Evolutionary conservation across 2,888 invertebrate species (phyloP).

Genomic region (Plusia festucae): DNA sequence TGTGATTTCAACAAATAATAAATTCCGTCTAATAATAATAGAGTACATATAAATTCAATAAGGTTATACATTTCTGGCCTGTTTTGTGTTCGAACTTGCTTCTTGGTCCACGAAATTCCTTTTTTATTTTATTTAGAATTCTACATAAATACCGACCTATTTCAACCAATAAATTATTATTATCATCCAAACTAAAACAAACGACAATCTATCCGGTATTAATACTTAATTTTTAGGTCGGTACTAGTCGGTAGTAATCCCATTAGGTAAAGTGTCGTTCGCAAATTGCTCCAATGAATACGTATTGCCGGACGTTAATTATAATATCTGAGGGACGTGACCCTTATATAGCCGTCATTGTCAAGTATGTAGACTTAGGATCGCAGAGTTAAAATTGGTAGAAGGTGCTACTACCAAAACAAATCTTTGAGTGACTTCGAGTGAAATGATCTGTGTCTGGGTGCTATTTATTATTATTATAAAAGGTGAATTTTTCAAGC

Average conservation of each 20-base stretch:
- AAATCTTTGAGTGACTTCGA: too few relatives aligned
- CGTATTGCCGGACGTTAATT: constrained; percentile 73
- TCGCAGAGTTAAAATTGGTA: constrained; percentile 16
- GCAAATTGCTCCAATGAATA: constrained; percentile 75
- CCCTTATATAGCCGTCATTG: constrained; percentile 68
- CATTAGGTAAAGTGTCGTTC: constrained; percentile 67
- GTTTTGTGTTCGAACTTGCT: too few relatives aligned
- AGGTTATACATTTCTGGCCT: too few relatives aligned
- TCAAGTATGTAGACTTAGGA: constrained; percentile 39
- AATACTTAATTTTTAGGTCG: constrained; percentile 10
- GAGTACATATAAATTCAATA: too few relatives aligned
- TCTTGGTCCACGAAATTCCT: too few relatives aligned
- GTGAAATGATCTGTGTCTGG: too few relatives aligned
- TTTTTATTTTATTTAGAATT: not conserved
- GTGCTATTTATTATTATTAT: too few relatives aligned
- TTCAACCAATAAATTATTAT: not conserved
- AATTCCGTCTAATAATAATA: too few relatives aligned
- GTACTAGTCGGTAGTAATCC: constrained; percentile 59
- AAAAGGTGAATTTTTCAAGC: too few relatives aligned
- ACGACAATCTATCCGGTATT: not conserved
- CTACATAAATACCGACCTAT: not conserved
- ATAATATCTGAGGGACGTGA: constrained; percentile 67
- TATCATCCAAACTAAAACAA: not conserved
- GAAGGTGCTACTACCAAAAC: constrained; percentile 1
- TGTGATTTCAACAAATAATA: too few relatives aligned